Evolutionary conservation across 2,797 vertebrate species (phyloP), one percentile per base, ranked within the genome.

Genomic region (Diglossa cyanea): DNA sequence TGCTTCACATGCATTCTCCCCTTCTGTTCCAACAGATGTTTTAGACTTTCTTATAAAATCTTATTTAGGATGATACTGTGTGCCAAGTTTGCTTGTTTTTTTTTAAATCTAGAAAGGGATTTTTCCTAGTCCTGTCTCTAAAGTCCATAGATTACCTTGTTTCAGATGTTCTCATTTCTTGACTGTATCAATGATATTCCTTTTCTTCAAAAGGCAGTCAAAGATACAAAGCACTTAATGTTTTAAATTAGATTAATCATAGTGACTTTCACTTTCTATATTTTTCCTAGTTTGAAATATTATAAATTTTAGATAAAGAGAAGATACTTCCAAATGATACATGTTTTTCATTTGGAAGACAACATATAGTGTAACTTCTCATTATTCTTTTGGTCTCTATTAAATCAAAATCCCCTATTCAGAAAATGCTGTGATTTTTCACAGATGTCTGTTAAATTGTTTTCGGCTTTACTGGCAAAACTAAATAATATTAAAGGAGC

Each of bases 391-490:
- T 17, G 28, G 50, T 47, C 24, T 47, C 24, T 39, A 55, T 86
- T 83, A 92, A 90, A 93, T 86, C 28, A 93, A 80, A 74, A 28
- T 30, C 9, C 20, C 12, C 28, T 44, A 24, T 74, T 78, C 42
- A 35, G 71, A 83, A 90, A 88, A 88, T 26, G 17, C n/a, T 44
- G 3, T 44, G 39, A 73, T 86, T 88, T 94, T 87, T 92, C 73
- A 82, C 37, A 79, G 44, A 61, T 35, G 10, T 68, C 47, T 72
- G 33, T 50, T 83, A 66, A 75, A 89, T 61, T 93, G 44, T 90
- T 94, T 91, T 92, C 63, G 85, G 63, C 57, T 90, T 88, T 81
- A 88, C 79, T 84, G 54, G 45, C 13, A 30, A 88, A 91, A 90
- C 51, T 61, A 71, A 92, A 40, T 39, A 75, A 91, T 19, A 12